phyloP scores from a whole-genome alignment of 2,888 invertebrate genomes.

The Troides aeacus region DNA sequence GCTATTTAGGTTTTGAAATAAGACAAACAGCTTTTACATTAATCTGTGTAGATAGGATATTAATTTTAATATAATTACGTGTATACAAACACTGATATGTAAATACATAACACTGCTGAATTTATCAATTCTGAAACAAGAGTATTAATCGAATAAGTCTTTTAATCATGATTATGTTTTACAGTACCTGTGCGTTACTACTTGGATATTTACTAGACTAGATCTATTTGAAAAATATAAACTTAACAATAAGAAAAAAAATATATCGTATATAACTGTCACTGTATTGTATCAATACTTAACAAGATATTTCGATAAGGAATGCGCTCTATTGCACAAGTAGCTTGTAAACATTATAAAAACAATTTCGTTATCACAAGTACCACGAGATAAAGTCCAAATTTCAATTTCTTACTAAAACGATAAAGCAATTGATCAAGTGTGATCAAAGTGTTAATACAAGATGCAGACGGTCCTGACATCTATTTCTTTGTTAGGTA shows the following conservation, averaged over 20 bases:
- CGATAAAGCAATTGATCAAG: slow-evolving; percentile 28
- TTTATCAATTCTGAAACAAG: too few relatives aligned
- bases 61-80: too few relatives aligned
- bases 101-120: too few relatives aligned
- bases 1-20: too few relatives aligned
- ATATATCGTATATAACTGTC: background rate
- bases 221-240: background rate
- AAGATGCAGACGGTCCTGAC: slow-evolving; percentile 42
- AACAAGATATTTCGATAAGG: slow-evolving; percentile 4
- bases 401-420: slow-evolving; percentile 5
- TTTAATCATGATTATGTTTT: background rate
- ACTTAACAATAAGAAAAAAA: background rate
- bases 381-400: slow-evolving; percentile 5
- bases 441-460: background rate
- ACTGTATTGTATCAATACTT: background rate
- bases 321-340: slow-evolving; percentile 11
- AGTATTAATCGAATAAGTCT: too few relatives aligned
- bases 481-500: slow-evolving; percentile 51
- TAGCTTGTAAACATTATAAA: slow-evolving; percentile 15
- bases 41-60: too few relatives aligned
- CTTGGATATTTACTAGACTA: background rate
- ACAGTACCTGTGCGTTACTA: background rate
- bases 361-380: slow-evolving; percentile 14
- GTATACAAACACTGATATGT: too few relatives aligned
- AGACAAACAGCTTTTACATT: too few relatives aligned